Conservation (phyloP, 2,797 vertebrate genomes). For the Adrianichthys oophorus region DNA sequence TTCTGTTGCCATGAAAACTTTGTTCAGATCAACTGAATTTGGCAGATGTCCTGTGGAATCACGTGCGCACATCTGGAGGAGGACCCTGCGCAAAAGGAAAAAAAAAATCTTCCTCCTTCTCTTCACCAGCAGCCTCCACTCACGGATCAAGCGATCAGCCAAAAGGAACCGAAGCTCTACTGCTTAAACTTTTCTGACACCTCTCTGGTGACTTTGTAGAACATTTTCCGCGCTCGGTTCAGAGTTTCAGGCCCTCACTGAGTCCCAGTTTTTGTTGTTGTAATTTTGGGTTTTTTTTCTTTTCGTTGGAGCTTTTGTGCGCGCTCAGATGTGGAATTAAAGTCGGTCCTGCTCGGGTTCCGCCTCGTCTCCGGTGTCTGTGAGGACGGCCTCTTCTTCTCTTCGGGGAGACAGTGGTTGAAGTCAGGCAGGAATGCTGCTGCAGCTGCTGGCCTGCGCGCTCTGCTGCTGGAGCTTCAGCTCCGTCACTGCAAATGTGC, state of each 20-base stretch:
- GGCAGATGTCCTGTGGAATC: constrained; percentile 3
- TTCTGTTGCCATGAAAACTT: not conserved
- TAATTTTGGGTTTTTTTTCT: constrained; percentile 2
- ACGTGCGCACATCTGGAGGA: constrained; percentile 70
- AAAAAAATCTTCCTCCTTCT: constrained; percentile 28
- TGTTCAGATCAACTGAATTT: not conserved
- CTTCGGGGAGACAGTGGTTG: constrained; percentile 25
- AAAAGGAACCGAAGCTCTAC: constrained; percentile 28
- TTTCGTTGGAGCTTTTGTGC: constrained; percentile 4
- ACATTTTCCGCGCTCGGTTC: not conserved
- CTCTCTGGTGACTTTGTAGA: constrained; percentile 6
- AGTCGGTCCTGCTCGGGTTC: not conserved
- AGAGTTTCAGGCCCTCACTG: not conserved
- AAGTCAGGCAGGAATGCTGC: constrained; percentile 62
- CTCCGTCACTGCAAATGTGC: constrained; percentile 62
- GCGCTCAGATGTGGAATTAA: constrained; percentile 22
- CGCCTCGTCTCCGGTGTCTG: not conserved
- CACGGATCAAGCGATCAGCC: constrained; percentile 32
- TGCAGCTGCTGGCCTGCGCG: constrained; percentile 66
- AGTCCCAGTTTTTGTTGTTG: not conserved
- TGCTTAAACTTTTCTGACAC: constrained; percentile 32
- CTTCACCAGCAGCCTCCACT: constrained; percentile 64
- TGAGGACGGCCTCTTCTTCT: constrained; percentile 15
- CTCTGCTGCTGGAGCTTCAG: constrained; percentile 58
- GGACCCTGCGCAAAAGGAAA: constrained; percentile 52